Conservation (phyloP, 2,113 vertebrate genomes). For the Cariama cristata region DNA sequence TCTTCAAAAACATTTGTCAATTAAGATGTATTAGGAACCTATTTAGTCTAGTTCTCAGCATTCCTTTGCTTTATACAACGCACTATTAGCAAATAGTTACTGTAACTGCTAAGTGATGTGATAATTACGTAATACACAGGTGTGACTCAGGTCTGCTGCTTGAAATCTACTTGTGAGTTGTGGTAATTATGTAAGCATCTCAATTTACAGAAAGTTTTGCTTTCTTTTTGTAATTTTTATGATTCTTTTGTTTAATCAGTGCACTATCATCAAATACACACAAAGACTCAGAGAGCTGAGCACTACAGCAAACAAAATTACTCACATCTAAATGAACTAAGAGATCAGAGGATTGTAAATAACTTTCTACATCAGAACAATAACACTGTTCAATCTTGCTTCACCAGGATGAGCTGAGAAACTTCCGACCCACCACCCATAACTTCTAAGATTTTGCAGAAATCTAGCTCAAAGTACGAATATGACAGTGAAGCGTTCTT, state of each 20-base stretch:
- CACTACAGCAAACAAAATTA: slow-evolving; percentile 21
- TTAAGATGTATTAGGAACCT: neutral
- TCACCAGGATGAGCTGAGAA: neutral
- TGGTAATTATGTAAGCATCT: slow-evolving; percentile 12
- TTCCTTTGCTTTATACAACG: slow-evolving; percentile 6
- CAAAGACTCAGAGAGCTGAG: neutral
- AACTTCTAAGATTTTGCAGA: neutral
- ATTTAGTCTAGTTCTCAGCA: neutral
- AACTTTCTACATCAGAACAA: neutral
- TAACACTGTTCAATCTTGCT: neutral
- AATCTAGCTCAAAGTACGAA: neutral
- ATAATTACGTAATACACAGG: slow-evolving; percentile 15
- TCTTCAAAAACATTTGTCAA: slow-evolving; percentile 7
- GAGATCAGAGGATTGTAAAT: neutral
- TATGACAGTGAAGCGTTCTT: neutral
- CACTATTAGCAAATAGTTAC: neutral
- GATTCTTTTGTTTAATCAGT: slow-evolving; percentile 15
- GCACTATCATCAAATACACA: neutral
- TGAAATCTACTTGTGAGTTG: slow-evolving; percentile 10
- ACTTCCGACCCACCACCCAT: neutral
- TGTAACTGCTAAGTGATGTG: neutral
- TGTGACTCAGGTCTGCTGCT: neutral
- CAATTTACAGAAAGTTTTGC: neutral
- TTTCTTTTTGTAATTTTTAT: neutral
- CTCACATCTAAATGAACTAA: neutral